Evolutionary conservation across 2,888 invertebrate genomes (phyloP).

Genomic region (Blastobasis adustella): DNA sequence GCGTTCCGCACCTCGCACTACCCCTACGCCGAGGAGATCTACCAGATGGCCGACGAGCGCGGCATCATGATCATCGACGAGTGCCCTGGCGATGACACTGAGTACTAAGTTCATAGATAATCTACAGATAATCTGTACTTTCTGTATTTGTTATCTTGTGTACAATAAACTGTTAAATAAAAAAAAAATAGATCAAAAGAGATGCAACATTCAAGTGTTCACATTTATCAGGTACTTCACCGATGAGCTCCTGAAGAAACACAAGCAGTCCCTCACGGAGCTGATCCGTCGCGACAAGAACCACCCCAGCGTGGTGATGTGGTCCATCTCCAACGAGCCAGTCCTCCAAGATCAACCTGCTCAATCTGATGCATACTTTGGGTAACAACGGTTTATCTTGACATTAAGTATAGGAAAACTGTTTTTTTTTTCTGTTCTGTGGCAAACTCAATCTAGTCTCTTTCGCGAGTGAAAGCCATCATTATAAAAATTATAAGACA

Average conservation of each 20-base stretch:
- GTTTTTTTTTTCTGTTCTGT: too few species aligned
- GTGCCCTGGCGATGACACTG: conserved; percentile 94
- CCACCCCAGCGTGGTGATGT: conserved; percentile 95
- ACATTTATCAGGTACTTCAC: conserved; percentile 84
- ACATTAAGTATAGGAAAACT: too few species aligned
- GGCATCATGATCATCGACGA: conserved; percentile 98
- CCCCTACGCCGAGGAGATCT: conserved; percentile 97
- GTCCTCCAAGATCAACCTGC: conserved; percentile 80
- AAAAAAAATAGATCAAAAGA: too few species aligned
- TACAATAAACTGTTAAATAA: too few species aligned
- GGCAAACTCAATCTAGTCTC: too few species aligned
- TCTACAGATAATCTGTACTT: too few species aligned
- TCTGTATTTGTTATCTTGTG: too few species aligned
- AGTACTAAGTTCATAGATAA: conserved; percentile 31
- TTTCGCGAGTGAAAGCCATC: too few species aligned
- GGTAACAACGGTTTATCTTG: too few species aligned
- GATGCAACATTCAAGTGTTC: too few species aligned
- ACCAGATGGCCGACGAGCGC: conserved; percentile 93
- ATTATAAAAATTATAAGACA: too few species aligned
- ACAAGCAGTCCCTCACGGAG: conserved; percentile 90
- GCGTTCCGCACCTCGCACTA: conserved; percentile 97
- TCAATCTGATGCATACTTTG: conserved; percentile 88
- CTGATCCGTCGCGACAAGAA: conserved; percentile 94
- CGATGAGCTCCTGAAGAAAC: conserved; percentile 81
- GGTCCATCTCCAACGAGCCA: conserved; percentile 98